Percentiles rank a stretch among this genome's conserved stretches.
phyloP scores from a whole-genome alignment of 2,113 vertebrate genomes.

The Cavia porcellus region DNA sequence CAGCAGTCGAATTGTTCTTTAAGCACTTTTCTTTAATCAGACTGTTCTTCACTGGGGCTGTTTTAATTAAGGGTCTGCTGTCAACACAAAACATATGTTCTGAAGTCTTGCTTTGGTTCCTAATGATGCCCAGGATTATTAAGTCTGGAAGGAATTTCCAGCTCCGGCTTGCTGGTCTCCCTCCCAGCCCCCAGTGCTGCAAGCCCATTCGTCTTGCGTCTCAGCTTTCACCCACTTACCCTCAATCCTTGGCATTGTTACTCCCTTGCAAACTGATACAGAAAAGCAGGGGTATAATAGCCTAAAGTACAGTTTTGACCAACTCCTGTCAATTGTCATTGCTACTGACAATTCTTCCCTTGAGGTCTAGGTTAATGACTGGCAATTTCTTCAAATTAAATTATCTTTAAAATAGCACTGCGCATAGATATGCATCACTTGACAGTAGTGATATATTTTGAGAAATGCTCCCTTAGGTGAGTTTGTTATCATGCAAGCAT shows the following conservation, averaged over 20 bases:
- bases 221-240: background rate
- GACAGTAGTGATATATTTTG: background rate
- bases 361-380: background rate
- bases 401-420: background rate
- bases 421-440: background rate
- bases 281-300: background rate
- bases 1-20: slow-evolving; percentile 23
- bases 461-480: background rate
- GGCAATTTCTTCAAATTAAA: background rate
- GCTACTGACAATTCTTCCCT: background rate
- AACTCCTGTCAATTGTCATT: background rate
- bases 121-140: slow-evolving; percentile 77
- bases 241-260: background rate
- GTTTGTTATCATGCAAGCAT: background rate
- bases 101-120: slow-evolving; percentile 68
- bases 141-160: slow-evolving; percentile 82
- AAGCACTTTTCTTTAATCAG: slow-evolving; percentile 75
- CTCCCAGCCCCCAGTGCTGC: background rate
- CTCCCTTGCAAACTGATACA: background rate
- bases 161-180: background rate
- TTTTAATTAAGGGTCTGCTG: slow-evolving; percentile 76
- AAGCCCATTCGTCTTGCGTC: background rate
- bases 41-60: slow-evolving; percentile 60
- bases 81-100: slow-evolving; percentile 82
- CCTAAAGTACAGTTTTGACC: background rate